Conservation (phyloP, 2,113 vertebrate species). For the Tauraco erythrolophus region DNA sequence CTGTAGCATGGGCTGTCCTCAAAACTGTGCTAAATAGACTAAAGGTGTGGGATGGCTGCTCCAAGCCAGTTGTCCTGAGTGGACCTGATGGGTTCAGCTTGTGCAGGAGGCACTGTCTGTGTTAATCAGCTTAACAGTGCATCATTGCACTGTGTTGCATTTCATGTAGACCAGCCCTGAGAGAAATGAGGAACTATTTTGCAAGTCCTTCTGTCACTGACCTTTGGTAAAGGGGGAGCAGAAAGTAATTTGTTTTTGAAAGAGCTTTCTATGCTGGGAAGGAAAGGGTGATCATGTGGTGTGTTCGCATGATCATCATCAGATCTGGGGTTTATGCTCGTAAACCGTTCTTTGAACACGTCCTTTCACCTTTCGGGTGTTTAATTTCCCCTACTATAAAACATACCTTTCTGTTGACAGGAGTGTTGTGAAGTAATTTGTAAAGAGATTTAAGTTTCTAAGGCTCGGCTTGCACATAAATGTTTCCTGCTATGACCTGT, state of each 20-base stretch:
- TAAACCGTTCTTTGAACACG: not conserved
- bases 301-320: constrained; percentile 16
- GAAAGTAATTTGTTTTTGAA: not conserved
- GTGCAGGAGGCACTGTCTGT: not conserved
- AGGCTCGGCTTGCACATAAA: not conserved
- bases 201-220: not conserved
- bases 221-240: not conserved
- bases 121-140: not conserved
- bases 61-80: no score
- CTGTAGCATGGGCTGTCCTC: not conserved
- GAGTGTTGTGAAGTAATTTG: constrained; percentile 31
- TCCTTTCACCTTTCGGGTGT: not conserved
- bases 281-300: constrained; percentile 9
- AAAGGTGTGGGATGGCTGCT: not conserved
- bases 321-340: not conserved
- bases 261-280: not conserved
- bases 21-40: not conserved
- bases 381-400: constrained; percentile 43
- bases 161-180: not conserved
- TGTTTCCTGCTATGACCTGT: not conserved
- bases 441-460: not conserved
- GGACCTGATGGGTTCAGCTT: not conserved
- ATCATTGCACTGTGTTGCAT: not conserved
- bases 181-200: not conserved
- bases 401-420: not conserved